phyloP scores from a whole-genome alignment of 2,113 vertebrate genomes.

The Eolophus roseicapilla region DNA sequence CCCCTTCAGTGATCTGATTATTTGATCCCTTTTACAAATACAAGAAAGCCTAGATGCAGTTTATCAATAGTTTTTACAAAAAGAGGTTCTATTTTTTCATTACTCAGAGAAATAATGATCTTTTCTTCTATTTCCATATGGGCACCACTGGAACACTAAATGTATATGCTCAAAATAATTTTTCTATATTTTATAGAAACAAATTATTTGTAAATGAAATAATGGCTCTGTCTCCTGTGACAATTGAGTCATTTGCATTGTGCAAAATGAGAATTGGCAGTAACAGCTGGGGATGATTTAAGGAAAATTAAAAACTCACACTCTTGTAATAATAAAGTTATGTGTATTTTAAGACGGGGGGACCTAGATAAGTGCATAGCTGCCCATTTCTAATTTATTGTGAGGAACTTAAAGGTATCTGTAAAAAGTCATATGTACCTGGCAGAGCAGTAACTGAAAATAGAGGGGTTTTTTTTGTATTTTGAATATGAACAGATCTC shows the following conservation, averaged over 20 bases:
- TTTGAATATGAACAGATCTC: not conserved
- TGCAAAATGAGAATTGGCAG: conserved; percentile 39
- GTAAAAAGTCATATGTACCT: not conserved
- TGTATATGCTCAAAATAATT: not conserved
- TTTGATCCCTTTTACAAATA: not conserved
- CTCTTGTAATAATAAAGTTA: not conserved
- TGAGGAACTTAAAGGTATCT: not conserved
- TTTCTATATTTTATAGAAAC: conserved; percentile 31
- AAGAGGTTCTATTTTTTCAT: not conserved
- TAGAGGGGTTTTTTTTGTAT: not conserved
- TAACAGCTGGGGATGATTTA: conserved; percentile 63
- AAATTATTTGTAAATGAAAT: conserved; percentile 55
- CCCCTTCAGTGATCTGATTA: not conserved
- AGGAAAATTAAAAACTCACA: conserved; percentile 4
- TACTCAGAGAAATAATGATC: conserved; percentile 6
- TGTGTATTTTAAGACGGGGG: not conserved
- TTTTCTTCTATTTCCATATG: conserved; percentile 12
- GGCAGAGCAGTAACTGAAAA: not conserved
- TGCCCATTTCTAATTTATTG: not conserved
- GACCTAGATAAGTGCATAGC: not conserved
- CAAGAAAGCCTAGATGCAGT: not conserved
- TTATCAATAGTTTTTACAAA: conserved; percentile 24
- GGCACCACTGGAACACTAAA: not conserved
- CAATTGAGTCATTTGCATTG: conserved; percentile 47
- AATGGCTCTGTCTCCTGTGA: conserved; percentile 33